These are phyloP conservation scores for Ceratina japonica DNA, from an alignment of 1,140 invertebrate species.

Conservation along the genomic window DNA sequence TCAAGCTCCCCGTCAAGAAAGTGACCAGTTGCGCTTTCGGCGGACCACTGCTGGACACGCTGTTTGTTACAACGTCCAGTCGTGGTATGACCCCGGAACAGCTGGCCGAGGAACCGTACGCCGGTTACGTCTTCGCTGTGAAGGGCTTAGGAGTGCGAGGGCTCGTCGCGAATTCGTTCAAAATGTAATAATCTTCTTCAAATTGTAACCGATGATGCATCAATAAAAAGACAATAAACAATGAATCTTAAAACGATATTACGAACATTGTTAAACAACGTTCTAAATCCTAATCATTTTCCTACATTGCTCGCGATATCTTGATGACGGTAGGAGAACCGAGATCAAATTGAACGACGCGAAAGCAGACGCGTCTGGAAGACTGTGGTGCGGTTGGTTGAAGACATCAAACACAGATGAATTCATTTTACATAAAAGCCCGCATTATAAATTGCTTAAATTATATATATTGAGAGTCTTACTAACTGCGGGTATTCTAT, in stretches of 20 bases:
- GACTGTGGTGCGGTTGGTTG: conserved; percentile 87
- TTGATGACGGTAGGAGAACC: conserved; percentile 80
- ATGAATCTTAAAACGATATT: not conserved
- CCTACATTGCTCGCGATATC: no score
- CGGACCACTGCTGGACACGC: conserved; percentile 85
- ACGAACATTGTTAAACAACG: not conserved
- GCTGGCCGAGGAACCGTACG: conserved; percentile 81
- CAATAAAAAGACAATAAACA: not conserved
- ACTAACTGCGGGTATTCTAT: conserved; percentile 8
- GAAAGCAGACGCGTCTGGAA: conserved; percentile 89
- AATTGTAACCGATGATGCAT: not conserved
- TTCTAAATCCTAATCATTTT: not conserved
- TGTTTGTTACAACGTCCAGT: conserved; percentile 87
- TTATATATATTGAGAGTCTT: not conserved
- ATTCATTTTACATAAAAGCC: not conserved
- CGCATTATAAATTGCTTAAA: no score
- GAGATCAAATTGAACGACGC: conserved; percentile 91
- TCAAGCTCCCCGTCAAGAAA: conserved; percentile 85
- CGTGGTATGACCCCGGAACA: conserved; percentile 77
- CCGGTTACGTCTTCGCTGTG: conserved; percentile 87
- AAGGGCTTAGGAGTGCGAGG: conserved; percentile 84
- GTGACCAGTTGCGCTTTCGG: conserved; percentile 91
- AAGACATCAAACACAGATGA: not conserved
- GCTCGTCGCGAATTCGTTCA: conserved; percentile 61
- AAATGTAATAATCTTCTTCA: not conserved